These are phyloP conservation scores for Pycnonotus jocosus DNA, from an alignment of 2,113 vertebrate species.

Conservation along the genomic window DNA sequence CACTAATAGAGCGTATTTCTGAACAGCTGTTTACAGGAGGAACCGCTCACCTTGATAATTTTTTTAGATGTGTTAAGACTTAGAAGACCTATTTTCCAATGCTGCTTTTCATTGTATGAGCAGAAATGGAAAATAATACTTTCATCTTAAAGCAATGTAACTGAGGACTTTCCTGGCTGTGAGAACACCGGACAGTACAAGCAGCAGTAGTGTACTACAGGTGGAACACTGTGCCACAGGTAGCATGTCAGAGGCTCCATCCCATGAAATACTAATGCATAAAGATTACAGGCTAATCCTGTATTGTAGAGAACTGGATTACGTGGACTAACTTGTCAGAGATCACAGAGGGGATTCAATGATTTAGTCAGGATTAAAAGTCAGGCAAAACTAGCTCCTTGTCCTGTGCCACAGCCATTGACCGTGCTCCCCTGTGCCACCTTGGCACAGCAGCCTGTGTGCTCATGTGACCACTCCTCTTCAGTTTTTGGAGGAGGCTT, in stretches of 20 bases:
- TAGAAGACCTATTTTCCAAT: background rate
- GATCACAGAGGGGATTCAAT: conserved; percentile 10
- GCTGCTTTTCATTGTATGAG: background rate
- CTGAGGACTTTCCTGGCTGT: background rate
- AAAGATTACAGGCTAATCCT: conserved; percentile 43
- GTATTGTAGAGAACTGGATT: background rate
- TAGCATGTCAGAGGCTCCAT: background rate
- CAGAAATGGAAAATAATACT: background rate
- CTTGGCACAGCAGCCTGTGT: accelerated
- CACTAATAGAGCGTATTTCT: background rate
- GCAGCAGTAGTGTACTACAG: background rate
- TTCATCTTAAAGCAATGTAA: background rate
- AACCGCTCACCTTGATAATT: background rate
- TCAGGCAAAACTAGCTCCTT: background rate
- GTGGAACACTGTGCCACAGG: background rate
- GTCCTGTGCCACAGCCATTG: background rate
- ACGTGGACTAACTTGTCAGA: background rate
- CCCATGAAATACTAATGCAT: background rate
- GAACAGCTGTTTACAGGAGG: background rate
- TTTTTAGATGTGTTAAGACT: background rate
- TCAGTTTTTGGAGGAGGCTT: background rate
- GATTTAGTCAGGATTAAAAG: conserved; percentile 25
- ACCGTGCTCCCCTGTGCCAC: background rate
- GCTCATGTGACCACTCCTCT: accelerated
- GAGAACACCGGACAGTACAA: background rate